Evolutionary conservation across 2,113 vertebrate species (phyloP).

Genomic region (Rhinoderma darwinii): DNA sequence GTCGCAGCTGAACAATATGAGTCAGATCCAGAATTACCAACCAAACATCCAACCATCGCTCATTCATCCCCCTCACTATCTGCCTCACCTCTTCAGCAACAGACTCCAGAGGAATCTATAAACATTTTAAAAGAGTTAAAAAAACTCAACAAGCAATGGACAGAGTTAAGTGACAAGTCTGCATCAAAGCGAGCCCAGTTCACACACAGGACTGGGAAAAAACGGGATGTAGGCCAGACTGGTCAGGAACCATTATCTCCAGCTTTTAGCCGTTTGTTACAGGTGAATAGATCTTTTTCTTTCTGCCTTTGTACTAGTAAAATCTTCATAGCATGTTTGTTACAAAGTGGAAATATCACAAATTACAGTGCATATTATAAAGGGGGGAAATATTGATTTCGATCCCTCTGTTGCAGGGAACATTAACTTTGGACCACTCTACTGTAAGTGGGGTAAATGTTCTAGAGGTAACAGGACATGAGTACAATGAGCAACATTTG

Average conservation of each 20-base stretch:
- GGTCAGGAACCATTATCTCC: constrained; percentile 63
- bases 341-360: not conserved
- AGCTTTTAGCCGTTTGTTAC: constrained; percentile 16
- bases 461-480: constrained; percentile 20
- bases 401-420: constrained; percentile 60
- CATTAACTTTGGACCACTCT: constrained; percentile 52
- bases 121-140: constrained; percentile 22
- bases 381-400: not conserved
- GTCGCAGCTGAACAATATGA: constrained; percentile 68
- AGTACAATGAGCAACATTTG: constrained; percentile 8
- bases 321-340: not conserved
- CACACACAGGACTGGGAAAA: constrained; percentile 31
- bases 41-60: constrained; percentile 58
- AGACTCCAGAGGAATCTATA: constrained; percentile 53
- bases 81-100: constrained; percentile 60
- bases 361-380: no score
- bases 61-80: constrained; percentile 59
- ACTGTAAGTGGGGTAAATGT: constrained; percentile 53
- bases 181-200: not conserved
- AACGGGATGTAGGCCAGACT: not conserved
- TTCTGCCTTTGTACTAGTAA: not conserved
- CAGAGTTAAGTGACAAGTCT: constrained; percentile 43
- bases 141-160: not conserved
- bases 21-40: constrained; percentile 61
- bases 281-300: constrained; percentile 47